Evolutionary conservation across 2,888 invertebrate species (phyloP), one percentile per base, ranked within the genome.

Genomic region (Amblyteles armatorius): DNA sequence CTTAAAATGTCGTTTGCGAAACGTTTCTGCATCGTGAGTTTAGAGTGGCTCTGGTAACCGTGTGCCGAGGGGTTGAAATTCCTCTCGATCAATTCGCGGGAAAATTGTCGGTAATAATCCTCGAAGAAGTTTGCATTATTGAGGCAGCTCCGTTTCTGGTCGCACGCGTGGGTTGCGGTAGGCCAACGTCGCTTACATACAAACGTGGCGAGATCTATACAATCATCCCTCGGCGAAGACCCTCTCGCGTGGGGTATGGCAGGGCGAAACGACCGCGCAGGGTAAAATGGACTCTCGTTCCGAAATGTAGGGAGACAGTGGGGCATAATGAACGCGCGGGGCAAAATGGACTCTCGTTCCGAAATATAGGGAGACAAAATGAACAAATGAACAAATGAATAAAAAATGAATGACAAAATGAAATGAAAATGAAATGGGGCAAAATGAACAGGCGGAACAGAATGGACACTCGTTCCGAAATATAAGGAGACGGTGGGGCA

Each of bases 51-150:
- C 26, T 26, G 29, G 44, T 44, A 13, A 44, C 76, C 78, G 65
- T 74, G 55, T 40, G 5, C 19, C 72, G 71, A 50, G 74, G 72
- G 74, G 76, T 79, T 77, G 55, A 71, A 80, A 48, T 77, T 82
- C 63, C 78, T 87, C 57, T 87, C 74, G 81, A 77, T 76, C 68
- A 74, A 65, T 26, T 57, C 11, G 19, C 26, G 9, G 22, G 77
- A 69, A 88, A 86, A 86, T 87, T 88, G 82, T 79, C 60, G 79
- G 87, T 84, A 84, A 88, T 83, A 72, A 86, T 81, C 82, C 81
- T 79, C 63, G 71, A 67, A 79, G 82, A 73, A 52, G 82, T 77
- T 77, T 87, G 84, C 82, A 82, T 87, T 87, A 86, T 86, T 81
- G 74, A 86, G 67, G 82, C 81, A 86, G 84, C 85, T 74, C 79